Evolutionary conservation across 2,797 vertebrate genomes (phyloP), one percentile per base, ranked within the genome.

Genomic region (Takifugu rubripes): DNA sequence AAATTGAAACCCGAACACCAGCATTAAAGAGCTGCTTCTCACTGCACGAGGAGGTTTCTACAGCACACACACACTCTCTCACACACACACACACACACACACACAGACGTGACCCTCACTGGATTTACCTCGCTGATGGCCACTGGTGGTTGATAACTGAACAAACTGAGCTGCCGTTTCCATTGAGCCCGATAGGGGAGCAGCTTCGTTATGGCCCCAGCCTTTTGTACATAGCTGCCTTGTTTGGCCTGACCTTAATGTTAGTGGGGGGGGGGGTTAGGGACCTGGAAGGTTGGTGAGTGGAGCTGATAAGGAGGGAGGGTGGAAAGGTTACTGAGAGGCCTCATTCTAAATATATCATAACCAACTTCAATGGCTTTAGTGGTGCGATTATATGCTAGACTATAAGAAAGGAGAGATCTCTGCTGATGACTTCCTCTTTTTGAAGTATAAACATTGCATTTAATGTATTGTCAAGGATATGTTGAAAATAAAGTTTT

Each of bases 291-390:
- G 72, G 72, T 75, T 78, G 52, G 74, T 77, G 81, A 62, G 5
- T n/a, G 44, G 44, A 17, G 44, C 8, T 6, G 44, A 46, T 14
- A 10, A 40, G 36, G 44, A 21, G n/a, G 25, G 58, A 52, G 48
- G 6, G 45, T 33, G 75, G 29, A 68, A 31, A 70, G 56, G 36
- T 73, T 79, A 54, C 84, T 84, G 84, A 91, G 84, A 77, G 86
- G 90, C 91, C 90, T 93, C 90, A 88, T 92, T 93, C 90, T 93
- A 86, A 83, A 80, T 91, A 90, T 95, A 87, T 91, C 83, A 88
- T 85, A 86, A 86, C 75, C 80, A 86, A 89, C 88, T 77, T 89
- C 87, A 93, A 88, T 90, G 91, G 85, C 84, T 92, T 92, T 93
- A 91, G 90, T 90, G 90, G 89, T 46, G 87, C 87, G 89, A 80